These are phyloP conservation scores for Neodon shergylaensis DNA, from an alignment of 2,113 vertebrate genomes.

Conservation along the genomic window DNA sequence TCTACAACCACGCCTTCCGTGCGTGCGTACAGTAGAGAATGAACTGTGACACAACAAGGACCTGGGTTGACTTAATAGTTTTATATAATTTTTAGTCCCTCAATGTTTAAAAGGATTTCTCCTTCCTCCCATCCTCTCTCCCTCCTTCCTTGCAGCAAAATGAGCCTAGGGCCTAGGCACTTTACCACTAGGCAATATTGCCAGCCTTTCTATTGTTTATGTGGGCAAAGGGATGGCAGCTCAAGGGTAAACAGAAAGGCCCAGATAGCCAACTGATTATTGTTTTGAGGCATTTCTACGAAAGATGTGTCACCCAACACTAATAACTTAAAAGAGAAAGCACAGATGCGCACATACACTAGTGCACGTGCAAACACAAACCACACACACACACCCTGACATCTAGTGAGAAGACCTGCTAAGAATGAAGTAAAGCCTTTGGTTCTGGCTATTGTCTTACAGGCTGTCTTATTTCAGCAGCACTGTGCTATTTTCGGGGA, in stretches of 20 bases:
- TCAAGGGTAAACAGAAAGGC: not conserved
- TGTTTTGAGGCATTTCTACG: not conserved
- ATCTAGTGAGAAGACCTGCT: rapidly evolving
- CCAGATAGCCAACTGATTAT: not conserved
- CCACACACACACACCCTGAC: not conserved
- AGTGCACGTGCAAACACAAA: too few relatives aligned
- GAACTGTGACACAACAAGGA: not conserved
- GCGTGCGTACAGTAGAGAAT: not conserved
- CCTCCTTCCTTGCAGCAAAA: not conserved
- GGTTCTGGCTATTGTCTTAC: not conserved
- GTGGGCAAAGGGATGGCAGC: not conserved
- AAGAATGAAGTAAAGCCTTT: not conserved
- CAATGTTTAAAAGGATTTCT: not conserved
- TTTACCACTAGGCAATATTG: not conserved
- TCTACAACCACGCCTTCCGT: too few relatives aligned
- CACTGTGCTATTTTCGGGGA: not conserved
- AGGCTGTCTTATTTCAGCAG: not conserved
- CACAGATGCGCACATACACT: too few relatives aligned
- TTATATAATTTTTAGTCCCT: not conserved
- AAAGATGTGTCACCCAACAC: not conserved
- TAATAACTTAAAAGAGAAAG: not conserved
- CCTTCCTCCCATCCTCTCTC: not conserved
- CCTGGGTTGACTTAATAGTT: not conserved
- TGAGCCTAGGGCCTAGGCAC: not conserved
- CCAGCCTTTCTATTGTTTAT: not conserved